These are phyloP conservation scores for Xyrichtys novacula DNA, from an alignment of 2,797 vertebrate genomes.

Conservation along the genomic window DNA sequence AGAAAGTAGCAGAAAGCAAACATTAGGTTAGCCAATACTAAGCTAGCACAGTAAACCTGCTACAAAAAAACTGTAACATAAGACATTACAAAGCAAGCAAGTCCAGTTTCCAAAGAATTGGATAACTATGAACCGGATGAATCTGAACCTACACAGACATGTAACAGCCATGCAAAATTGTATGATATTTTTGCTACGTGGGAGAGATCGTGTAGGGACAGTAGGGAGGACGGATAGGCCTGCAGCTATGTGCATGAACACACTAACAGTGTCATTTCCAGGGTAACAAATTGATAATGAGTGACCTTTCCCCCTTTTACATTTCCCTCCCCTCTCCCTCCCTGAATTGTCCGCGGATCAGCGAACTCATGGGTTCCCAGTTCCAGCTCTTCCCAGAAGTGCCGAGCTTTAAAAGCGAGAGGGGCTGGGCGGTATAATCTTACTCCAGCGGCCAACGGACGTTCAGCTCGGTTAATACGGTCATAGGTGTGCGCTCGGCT, in stretches of 20 bases:
- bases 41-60: no score
- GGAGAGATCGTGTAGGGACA: not conserved
- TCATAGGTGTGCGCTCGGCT: slow-evolving; percentile 67
- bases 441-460: slow-evolving; percentile 67
- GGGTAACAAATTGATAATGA: slow-evolving; percentile 68
- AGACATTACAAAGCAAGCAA: no score
- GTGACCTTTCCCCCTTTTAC: slow-evolving; percentile 64
- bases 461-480: slow-evolving; percentile 64
- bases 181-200: not conserved
- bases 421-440: slow-evolving; percentile 55
- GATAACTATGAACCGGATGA: no score
- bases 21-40: no score
- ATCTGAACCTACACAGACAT: no score
- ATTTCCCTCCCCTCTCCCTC: slow-evolving; percentile 47
- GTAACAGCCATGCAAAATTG: no score
- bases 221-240: slow-evolving; percentile 19
- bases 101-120: no score
- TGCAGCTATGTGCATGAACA: slow-evolving; percentile 30
- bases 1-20: no score
- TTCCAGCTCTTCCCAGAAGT: slow-evolving; percentile 67
- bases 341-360: slow-evolving; percentile 64
- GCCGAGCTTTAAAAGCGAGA: slow-evolving; percentile 64
- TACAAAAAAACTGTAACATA: no score
- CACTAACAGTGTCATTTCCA: slow-evolving; percentile 44
- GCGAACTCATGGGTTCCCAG: slow-evolving; percentile 37